These are phyloP conservation scores for Neotoma lepida DNA, from an alignment of 2,113 vertebrate genomes.

Conservation along the genomic window DNA sequence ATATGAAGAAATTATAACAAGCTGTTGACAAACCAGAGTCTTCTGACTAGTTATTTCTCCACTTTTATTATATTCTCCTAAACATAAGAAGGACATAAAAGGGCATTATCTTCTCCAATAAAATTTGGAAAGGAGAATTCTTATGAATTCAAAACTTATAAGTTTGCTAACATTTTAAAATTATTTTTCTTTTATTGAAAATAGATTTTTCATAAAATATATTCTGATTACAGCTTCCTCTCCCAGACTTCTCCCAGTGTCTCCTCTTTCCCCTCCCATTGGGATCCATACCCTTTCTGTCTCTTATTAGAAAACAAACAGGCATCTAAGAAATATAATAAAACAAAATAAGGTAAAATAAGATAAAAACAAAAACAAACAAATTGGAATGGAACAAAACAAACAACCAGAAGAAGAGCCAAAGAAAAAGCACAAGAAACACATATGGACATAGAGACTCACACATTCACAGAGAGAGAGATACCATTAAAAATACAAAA, in stretches of 20 bases:
- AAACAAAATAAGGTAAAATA: background rate
- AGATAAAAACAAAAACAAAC: background rate
- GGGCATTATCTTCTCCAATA: background rate
- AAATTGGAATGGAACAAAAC: background rate
- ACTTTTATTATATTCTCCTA: background rate
- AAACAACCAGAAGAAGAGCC: background rate
- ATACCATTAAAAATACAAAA: background rate
- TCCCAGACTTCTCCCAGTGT: no score
- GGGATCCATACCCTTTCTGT: background rate
- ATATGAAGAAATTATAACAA: slow-evolving; percentile 27
- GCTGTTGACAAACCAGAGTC: background rate
- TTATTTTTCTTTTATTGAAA: background rate
- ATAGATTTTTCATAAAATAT: background rate
- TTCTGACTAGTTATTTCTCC: background rate
- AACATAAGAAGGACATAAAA: background rate
- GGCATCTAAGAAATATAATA: background rate
- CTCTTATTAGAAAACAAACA: background rate
- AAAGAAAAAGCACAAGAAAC: background rate
- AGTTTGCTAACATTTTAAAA: background rate
- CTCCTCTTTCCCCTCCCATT: no score
- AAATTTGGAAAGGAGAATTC: background rate
- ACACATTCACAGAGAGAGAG: background rate
- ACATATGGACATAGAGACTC: background rate
- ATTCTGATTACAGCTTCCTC: background rate
- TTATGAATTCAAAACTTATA: background rate